Base-by-base conservation (phyloP, 2,113 vertebrate species). In the Ginglymostoma cirratum region DNA sequence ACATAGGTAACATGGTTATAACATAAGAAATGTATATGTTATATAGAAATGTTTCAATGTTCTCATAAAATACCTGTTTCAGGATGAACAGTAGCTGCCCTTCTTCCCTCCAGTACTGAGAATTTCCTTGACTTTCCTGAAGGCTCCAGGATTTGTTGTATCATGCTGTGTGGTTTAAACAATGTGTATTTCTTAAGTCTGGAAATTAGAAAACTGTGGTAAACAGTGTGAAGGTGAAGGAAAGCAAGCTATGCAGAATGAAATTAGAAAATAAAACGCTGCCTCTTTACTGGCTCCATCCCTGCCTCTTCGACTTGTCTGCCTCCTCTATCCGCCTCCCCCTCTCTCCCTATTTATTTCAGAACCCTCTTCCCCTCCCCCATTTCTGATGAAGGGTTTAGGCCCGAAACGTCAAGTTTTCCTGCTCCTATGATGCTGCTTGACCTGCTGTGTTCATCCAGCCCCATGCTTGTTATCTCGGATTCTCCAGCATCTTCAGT, bases 131-230 rank as follows among this genome's bases (percentile, higher is more conserved):
- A 38, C 0, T 17, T 34, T 23, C 45, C 94, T 2, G 94, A 27
- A 17, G 96, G 30, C 34, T 23, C 85, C 76, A 61, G 97, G 69
- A 97, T 90, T 95, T 97, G 96, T 19, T 67, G 87, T 52, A 98
- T 96, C n/a, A 98, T 96, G 96, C 98, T 97, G 90, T 97, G 97
- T 34, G 98, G 30, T 76, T 97, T 97, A 96, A 97, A 98, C 96
- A 97, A 97, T 61, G 97, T 97, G 96, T 98, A 98, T 70, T 97
- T 97, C 96, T 98, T 96, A 72, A 98, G 97, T 96, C 98, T 98
- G 93, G 69, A 96, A 96, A 65, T 67, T 27, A 95, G n/a, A 95
- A 85, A 85, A 14, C 34, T 38, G 69, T 12, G 10, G 17, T 23
- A 95, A 61, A 7, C 61, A 52, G 89, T 34, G 34, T 34, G 34